Base-by-base conservation (phyloP, 2,797 vertebrate species). In the Echiichthys vipera region DNA sequence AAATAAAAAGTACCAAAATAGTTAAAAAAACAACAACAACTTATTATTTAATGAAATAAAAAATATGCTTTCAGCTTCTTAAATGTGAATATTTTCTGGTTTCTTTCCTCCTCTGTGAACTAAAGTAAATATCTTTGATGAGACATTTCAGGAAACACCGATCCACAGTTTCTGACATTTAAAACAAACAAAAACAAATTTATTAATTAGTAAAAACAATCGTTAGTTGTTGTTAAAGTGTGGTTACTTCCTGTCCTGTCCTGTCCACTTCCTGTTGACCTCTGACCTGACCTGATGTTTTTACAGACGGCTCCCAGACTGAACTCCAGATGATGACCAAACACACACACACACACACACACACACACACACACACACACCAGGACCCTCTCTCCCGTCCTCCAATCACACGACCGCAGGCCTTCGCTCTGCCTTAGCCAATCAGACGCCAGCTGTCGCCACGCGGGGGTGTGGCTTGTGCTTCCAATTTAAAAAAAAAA, bases 311-410 rank as follows among this genome's bases (percentile, higher is more conserved):
- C 98, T 70, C 98, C 98, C n/a, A 95, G 98, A 40, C 90, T 99
- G 89, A 99, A 99, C 85, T 98, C 98, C 43, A 98, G 98, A 97
- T 99, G 98, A 99, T 97, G 84, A 85, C 77, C 67, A 30, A 75
- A 22, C 67, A 36, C 69, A 61, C 47, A 39, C 42, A 27, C 15
- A 32, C 30, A n/a, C n/a, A n/a, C n/a, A n/a, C 67, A 30, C 74
- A 22, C 67, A 36, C 69, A 61, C 47, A 39, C 42, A 27, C 15
- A 32, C 30, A n/a, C 9, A 9, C 2, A 34, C 53, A 27, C 71
- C 73, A 59, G 79, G 74, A 82, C 36, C 61, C 15, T 47, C 62
- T 62, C 78, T 70, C 77, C 80, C 81, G 81, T 88, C 86, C 75
- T 30, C 87, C 86, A 85, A 61, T 92, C 91, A 84, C 90, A 84